These are phyloP conservation scores for Pheosia tremula DNA, from an alignment of 2,888 invertebrate genomes.

Conservation along the genomic window DNA sequence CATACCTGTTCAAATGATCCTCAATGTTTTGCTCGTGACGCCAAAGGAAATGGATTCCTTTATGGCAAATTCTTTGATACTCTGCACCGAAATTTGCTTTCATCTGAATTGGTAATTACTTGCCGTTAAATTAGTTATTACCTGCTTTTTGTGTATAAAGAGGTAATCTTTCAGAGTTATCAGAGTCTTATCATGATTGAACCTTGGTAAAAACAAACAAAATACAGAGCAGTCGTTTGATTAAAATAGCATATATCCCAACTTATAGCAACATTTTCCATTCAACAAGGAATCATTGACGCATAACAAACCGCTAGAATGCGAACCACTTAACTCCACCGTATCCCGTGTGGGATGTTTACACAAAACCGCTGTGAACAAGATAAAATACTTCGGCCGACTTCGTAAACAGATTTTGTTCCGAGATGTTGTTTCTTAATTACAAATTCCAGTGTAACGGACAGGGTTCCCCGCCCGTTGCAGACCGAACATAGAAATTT, in stretches of 20 bases:
- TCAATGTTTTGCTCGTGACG: constrained; percentile 15
- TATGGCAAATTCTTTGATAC: neutral
- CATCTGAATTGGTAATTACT: neutral
- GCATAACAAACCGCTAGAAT: constrained; percentile 38
- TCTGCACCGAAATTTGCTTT: neutral
- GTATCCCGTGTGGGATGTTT: constrained; percentile 40
- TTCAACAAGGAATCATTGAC: constrained; percentile 36
- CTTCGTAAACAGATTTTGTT: constrained; percentile 70
- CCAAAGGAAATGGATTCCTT: constrained; percentile 7
- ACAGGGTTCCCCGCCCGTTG: constrained; percentile 51
- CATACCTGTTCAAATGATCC: constrained; percentile 13
- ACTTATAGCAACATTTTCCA: constrained; percentile 17
- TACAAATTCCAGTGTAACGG: constrained; percentile 69
- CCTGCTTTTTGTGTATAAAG: no score
- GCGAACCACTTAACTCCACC: constrained; percentile 48
- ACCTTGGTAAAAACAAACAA: neutral
- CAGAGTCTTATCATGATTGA: no score
- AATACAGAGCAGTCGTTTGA: neutral
- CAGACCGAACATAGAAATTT: constrained; percentile 53
- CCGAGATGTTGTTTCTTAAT: constrained; percentile 70
- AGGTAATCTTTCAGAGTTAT: no score
- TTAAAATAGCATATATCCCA: neutral
- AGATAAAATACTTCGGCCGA: constrained; percentile 61
- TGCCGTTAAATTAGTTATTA: neutral
- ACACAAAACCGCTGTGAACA: constrained; percentile 43